Base-by-base conservation (phyloP, 2,888 invertebrate genomes). In the Suillia variegata region DNA sequence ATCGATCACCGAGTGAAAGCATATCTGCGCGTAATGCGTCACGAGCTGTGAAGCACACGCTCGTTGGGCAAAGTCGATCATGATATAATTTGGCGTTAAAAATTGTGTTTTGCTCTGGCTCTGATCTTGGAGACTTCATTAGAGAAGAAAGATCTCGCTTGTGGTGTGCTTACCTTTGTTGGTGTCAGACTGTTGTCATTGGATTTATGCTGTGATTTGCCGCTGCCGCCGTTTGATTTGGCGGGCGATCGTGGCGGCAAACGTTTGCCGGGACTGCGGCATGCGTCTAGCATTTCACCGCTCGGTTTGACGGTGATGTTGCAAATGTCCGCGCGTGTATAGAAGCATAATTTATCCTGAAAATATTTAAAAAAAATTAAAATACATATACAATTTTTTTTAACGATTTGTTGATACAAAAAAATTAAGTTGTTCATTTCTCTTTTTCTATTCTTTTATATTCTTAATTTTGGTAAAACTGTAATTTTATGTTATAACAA, bases 161-260 rank as follows among this genome's bases (percentile, higher is more conserved):
- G 6, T n/a, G 10, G 38, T n/a, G 4, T 38, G 15, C 63, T 63
- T 62, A 67, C 68, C 68, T 67, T 77, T 18, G 67, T 58, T 64
- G 76, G 74, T 55, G 77, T 71, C 70, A 77, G 26, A 26, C 26
- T 26, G 26, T 70, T 73, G 70, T 71, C 73, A 65, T 74, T 76
- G 45, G 76, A 72, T 54, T 69, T 69, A 56, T 63, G 52, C 51
- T n/a, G n/a, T n/a, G 76, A 71, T 56, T 72, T 77, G 59, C 62
- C 59, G 31, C n/a, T n/a, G n/a, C n/a, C n/a, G n/a, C n/a, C n/a
- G n/a, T n/a, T n/a, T 15, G 75, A 70, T 48, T 76, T 76, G 54
- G 76, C 74, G n/a, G 77, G 76, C 2, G 77, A 77, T 15, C 77
- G 72, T 21, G 78, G 78, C 6, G 78, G 78, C 66, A 78, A 63